Conservation (phyloP, 2,888 invertebrate species). For the Lithophane semibrunnea region DNA sequence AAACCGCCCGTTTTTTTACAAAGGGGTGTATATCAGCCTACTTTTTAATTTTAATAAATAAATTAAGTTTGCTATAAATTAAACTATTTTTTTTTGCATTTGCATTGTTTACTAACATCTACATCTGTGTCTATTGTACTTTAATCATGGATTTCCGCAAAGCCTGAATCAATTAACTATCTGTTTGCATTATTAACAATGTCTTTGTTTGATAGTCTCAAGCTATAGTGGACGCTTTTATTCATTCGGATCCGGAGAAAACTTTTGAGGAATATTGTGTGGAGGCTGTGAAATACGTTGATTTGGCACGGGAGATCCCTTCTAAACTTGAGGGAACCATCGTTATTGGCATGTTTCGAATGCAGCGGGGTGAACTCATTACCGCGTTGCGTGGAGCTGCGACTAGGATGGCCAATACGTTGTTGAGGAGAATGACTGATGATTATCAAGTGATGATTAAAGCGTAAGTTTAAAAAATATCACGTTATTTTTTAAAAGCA, state of each 20-base stretch:
- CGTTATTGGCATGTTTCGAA: conserved; percentile 95
- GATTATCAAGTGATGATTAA: conserved; percentile 95
- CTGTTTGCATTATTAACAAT: not conserved
- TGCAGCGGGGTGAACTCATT: conserved; percentile 95
- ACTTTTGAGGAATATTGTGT: conserved; percentile 92
- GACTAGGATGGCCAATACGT: conserved; percentile 91
- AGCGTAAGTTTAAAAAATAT: conserved; percentile 88
- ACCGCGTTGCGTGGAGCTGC: conserved; percentile 93
- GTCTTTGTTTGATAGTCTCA: conserved; percentile 86
- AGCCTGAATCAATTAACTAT: no score
- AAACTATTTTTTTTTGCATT: not conserved
- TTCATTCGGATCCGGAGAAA: conserved; percentile 91
- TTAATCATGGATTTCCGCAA: no score
- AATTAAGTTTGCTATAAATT: not conserved
- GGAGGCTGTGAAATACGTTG: conserved; percentile 91
- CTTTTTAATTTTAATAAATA: not conserved
- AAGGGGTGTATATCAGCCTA: no score
- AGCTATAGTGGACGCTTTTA: conserved; percentile 92
- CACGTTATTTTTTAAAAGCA: not conserved
- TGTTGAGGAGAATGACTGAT: conserved; percentile 94
- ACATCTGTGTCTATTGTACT: no score
- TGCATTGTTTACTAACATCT: no score
- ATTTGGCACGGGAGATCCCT: conserved; percentile 91
- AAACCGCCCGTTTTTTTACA: no score
- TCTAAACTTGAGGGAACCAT: conserved; percentile 91